Conservation (phyloP, 2,797 vertebrate species). For the Oryzias dopingdopingensis region DNA sequence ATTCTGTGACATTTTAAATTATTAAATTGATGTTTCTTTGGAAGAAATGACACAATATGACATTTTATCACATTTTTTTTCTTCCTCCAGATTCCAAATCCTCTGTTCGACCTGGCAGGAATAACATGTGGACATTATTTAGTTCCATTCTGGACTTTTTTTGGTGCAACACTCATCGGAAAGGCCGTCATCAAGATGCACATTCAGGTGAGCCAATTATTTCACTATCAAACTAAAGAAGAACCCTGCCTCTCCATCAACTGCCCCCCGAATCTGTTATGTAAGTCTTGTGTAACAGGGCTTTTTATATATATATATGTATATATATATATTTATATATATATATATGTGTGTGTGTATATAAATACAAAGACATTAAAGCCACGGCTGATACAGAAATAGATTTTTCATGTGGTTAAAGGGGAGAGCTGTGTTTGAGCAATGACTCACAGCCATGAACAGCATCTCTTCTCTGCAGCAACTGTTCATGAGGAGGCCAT, state of each 20-base stretch:
- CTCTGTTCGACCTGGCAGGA: conserved; percentile 87
- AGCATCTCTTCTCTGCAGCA: conserved; percentile 29
- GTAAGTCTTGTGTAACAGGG: too few species aligned
- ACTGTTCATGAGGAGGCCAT: conserved; percentile 73
- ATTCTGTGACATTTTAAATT: not conserved
- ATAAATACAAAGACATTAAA: not conserved
- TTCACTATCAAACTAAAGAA: too few species aligned
- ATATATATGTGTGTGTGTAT: too few species aligned
- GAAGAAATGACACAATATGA: not conserved
- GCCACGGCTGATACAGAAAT: not conserved
- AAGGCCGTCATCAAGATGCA: conserved; percentile 91
- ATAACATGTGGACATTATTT: conserved; percentile 89
- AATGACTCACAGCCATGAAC: conserved; percentile 26
- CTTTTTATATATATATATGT: too few species aligned
- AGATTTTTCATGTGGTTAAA: conserved; percentile 1
- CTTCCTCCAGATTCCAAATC: conserved; percentile 83
- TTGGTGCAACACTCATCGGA: conserved; percentile 84
- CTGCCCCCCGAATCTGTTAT: too few species aligned
- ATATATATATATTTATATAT: too few species aligned
- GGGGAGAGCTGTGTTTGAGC: conserved; percentile 8
- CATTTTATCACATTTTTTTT: not conserved
- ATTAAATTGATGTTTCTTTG: not conserved
- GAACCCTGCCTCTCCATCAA: too few species aligned
- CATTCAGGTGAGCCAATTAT: conserved; percentile 81
- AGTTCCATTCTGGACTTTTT: conserved; percentile 91